Evolutionary conservation across 2,888 invertebrate species (phyloP), one percentile per base, ranked within the genome.

Genomic region (Ethmia dodecea): DNA sequence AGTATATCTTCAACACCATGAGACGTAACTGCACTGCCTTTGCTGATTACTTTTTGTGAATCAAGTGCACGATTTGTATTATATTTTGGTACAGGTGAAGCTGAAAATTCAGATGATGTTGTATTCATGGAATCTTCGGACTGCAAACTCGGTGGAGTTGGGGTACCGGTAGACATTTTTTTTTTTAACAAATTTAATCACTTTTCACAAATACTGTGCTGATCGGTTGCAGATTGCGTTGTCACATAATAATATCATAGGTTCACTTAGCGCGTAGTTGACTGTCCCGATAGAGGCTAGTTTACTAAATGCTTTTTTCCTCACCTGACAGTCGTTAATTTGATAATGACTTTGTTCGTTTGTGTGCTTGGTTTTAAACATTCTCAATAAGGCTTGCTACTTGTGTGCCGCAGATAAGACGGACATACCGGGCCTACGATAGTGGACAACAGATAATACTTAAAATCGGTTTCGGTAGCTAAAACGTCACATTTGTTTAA

Each of bases 301-400:
- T 86, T 81, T 76, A 83, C 81, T 67, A 80, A 83, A 80, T 83
- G 77, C 62, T 74, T 78, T 72, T 81, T 78, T 78, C 66, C 74
- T 78, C 73, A 83, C 81, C 81, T 80, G 76, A 59, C 64, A n/a
- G n/a, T 67, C 69, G 78, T 83, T 81, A 81, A 84, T 84, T 83
- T 78, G 68, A 74, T 84, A 86, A 84, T 84, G 79, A 75, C 71
- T 73, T 72, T 59, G 55, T 71, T 57, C 61, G 54, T 70, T 61
- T 65, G 83, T 80, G 78, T 81, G 80, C 55, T 52, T 65, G 51
- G 55, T 66, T n/a, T n/a, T n/a, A n/a, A n/a, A n/a, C n/a, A n/a
- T n/a, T n/a, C 65, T 64, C 63, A 62, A 66, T 55, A 56, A 55
- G 60, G 48, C 48, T 46, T 38, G 53, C 63, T 60, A 55, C 60